phyloP scores from a whole-genome alignment of 1,140 invertebrate species.

The Octopus bimaculoides region DNA sequence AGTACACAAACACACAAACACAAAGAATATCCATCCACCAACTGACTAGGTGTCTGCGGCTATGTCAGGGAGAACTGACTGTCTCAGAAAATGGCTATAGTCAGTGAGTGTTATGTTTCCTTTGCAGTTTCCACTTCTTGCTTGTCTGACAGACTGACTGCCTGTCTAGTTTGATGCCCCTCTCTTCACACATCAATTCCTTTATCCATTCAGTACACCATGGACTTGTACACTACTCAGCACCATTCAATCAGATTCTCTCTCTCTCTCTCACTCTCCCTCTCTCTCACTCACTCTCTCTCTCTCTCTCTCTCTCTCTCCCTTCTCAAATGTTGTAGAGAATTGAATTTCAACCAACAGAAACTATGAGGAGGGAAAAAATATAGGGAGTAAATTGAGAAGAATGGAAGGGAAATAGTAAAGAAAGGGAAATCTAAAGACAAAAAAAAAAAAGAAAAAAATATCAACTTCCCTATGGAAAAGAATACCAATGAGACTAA shows the following conservation, averaged over 20 bases:
- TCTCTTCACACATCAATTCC: too few species aligned
- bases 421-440: background rate
- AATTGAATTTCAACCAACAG: background rate
- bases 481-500: too few species aligned
- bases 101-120: too few species aligned
- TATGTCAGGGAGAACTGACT: too few species aligned
- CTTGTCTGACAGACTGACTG: too few species aligned
- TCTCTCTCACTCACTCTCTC: background rate
- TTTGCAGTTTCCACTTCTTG: too few species aligned
- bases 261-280: background rate
- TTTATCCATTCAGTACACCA: too few species aligned
- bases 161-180: too few species aligned
- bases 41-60: background rate
- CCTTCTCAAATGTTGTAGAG: background rate
- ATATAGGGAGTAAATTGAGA: background rate
- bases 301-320: background rate
- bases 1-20: background rate
- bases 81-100: too few species aligned
- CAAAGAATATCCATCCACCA: background rate
- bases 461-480: too few species aligned
- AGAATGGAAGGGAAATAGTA: background rate
- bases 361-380: background rate
- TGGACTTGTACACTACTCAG: too few species aligned
- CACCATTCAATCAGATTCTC: background rate
- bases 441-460: too few species aligned